These are phyloP conservation scores for Drosophila orena DNA, from an alignment of 1,140 invertebrate genomes.

Conservation along the genomic window DNA sequence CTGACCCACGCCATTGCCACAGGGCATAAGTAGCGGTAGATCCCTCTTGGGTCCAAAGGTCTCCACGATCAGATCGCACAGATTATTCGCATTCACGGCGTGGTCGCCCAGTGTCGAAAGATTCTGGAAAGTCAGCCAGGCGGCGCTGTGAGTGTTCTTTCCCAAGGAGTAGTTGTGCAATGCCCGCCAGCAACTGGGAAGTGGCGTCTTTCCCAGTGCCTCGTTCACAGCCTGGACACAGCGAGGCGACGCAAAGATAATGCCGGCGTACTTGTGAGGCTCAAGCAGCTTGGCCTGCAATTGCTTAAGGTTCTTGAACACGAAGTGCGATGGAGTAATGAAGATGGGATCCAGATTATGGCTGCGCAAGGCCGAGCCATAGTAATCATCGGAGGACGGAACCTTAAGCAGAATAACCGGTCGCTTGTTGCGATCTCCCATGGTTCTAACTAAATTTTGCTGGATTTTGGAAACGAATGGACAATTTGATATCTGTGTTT, in stretches of 20 bases:
- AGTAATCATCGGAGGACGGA: constrained; percentile 14
- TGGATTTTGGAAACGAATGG: background rate
- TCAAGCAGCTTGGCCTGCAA: constrained; percentile 73
- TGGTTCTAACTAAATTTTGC: background rate
- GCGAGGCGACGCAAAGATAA: constrained; percentile 85
- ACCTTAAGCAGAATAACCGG: constrained; percentile 31
- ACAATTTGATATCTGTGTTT: constrained; percentile 10
- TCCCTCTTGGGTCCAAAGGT: constrained; percentile 72
- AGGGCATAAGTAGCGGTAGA: constrained; percentile 85
- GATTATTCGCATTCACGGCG: constrained; percentile 84
- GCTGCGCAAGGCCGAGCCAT: constrained; percentile 4
- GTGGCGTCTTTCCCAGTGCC: constrained; percentile 78
- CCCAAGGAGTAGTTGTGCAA: constrained; percentile 85
- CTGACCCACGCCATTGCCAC: constrained; percentile 85
- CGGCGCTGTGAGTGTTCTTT: constrained; percentile 76
- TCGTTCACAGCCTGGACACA: constrained; percentile 85
- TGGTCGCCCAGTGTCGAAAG: constrained; percentile 81
- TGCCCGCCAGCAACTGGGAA: constrained; percentile 84
- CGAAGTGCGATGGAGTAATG: constrained; percentile 28
- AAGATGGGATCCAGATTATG: constrained; percentile 39
- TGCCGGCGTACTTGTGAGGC: constrained; percentile 78
- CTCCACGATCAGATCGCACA: constrained; percentile 84
- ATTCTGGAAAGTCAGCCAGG: constrained; percentile 74
- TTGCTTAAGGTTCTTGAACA: constrained; percentile 72
- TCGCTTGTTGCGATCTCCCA: constrained; percentile 17